Evolutionary conservation across 53 echinoderm and acorn worm genomes (phyloP), one percentile per base, ranked within the genome.

Genomic region (Temnopleurus reevesii): DNA sequence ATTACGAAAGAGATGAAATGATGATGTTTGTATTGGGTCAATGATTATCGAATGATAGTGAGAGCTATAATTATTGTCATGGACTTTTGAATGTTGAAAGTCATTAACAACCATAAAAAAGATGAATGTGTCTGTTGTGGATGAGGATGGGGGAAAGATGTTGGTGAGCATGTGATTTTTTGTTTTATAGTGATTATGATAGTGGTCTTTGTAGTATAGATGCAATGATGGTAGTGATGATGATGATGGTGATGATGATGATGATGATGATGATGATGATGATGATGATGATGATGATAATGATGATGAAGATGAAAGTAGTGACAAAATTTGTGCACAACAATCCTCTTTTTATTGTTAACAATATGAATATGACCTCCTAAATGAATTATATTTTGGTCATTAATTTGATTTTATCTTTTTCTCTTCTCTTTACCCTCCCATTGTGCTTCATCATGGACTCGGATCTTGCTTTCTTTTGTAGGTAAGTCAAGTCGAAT

Each of bases 21-120:
- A 71, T 71, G 71, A 71, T 71, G 41, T 41, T 71, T 71, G 41
- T 71, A 71, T 71, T 71, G 38, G 71, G 71, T 71, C 71, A 71
- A 41, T 71, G 71, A 71, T 71, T 41, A 71, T 41, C 38, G 23
- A 71, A 38, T n/a, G 41, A 71, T 38, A 38, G 71, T 41, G 43
- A 41, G 38, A 41, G 41, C 8, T 36, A 41, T 41, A 31, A 36
- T 41, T 38, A 23, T 41, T 19, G 19, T 6, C 41, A 41, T 71
- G 43, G 71, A 64, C 33, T 64, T 34, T 4, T 64, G 4, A 25
- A 33, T 30, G 13, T 5, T 2, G 30, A 12, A 8, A 31, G 33
- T 15, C 17, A 33, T 31, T 33, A 33, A 33, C 34, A 34, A 6
- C 5, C 64, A 31, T 30, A 33, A 12, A 12, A 12, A 29, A 3